Conservation (phyloP, 2,888 invertebrate species). For the Acronicta psi region DNA sequence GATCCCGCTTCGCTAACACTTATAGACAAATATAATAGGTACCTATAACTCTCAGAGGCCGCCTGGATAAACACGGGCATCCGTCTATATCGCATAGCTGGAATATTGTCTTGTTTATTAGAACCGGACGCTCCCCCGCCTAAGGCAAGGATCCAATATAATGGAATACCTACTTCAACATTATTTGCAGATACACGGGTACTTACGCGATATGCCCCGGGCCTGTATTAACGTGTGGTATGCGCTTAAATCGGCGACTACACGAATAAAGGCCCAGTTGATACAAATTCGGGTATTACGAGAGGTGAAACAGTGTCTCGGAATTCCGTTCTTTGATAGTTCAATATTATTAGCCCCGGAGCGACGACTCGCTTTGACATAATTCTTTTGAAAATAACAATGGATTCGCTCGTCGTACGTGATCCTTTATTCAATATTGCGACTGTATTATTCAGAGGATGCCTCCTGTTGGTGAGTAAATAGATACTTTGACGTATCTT, state of each 20-base stretch:
- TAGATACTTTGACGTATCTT: conserved; percentile 24
- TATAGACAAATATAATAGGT: conserved; percentile 63
- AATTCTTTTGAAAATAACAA: conserved; percentile 55
- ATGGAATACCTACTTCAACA: conserved; percentile 85
- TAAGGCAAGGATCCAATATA: conserved; percentile 86
- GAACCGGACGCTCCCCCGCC: conserved; percentile 82
- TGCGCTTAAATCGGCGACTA: conserved; percentile 76
- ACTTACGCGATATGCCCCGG: conserved; percentile 79
- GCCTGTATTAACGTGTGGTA: conserved; percentile 79
- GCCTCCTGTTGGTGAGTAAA: conserved; percentile 33
- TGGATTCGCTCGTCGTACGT: conserved; percentile 44
- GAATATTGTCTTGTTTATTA: conserved; percentile 87
- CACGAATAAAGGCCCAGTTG: conserved; percentile 65
- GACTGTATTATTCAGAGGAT: conserved; percentile 48
- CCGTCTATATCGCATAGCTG: conserved; percentile 66
- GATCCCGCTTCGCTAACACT: conserved; percentile 59
- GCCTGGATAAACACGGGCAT: conserved; percentile 74
- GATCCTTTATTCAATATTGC: conserved; percentile 52
- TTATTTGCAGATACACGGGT: conserved; percentile 86
- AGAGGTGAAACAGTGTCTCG: conserved; percentile 57
- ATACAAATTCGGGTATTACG: conserved; percentile 56
- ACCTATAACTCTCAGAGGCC: conserved; percentile 56
- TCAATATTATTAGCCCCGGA: conserved; percentile 54
- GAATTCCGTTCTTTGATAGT: conserved; percentile 55
- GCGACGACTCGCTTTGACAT: conserved; percentile 51